Evolutionary conservation across 2,797 vertebrate genomes (phyloP).

Genomic region (Esox masquinongy): DNA sequence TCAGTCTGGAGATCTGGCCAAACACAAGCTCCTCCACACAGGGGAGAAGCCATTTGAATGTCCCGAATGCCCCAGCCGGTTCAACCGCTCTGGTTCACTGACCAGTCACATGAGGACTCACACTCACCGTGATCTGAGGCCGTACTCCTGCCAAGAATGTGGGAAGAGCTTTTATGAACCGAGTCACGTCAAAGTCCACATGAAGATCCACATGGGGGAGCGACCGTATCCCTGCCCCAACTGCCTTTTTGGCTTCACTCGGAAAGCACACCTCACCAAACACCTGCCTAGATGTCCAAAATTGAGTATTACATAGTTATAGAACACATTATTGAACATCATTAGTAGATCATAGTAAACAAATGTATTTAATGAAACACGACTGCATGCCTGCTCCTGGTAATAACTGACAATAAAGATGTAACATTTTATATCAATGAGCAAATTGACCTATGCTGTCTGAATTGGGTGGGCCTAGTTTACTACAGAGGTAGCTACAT

Average conservation of each 20-base stretch:
- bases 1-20: conserved; percentile 77
- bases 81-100: conserved; percentile 76
- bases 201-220: conserved; percentile 78
- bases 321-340: too few relatives aligned
- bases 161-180: conserved; percentile 73
- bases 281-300: conserved; percentile 71
- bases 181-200: conserved; percentile 76
- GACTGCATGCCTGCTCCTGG: too few relatives aligned
- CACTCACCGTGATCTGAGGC: conserved; percentile 72
- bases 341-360: too few relatives aligned
- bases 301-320: background rate
- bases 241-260: conserved; percentile 74
- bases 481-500: too few relatives aligned
- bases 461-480: too few relatives aligned
- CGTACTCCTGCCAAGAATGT: conserved; percentile 75
- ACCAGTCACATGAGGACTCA: conserved; percentile 77
- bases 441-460: too few relatives aligned
- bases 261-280: conserved; percentile 76
- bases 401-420: too few relatives aligned
- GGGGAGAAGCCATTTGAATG: conserved; percentile 79
- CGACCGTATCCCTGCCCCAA: conserved; percentile 76
- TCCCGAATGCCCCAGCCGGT: conserved; percentile 74
- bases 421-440: too few relatives aligned
- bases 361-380: too few relatives aligned
- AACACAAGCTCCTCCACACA: conserved; percentile 76